Evolutionary conservation across 2,113 vertebrate genomes (phyloP).

Genomic region (Trochalopteron elliotii): DNA sequence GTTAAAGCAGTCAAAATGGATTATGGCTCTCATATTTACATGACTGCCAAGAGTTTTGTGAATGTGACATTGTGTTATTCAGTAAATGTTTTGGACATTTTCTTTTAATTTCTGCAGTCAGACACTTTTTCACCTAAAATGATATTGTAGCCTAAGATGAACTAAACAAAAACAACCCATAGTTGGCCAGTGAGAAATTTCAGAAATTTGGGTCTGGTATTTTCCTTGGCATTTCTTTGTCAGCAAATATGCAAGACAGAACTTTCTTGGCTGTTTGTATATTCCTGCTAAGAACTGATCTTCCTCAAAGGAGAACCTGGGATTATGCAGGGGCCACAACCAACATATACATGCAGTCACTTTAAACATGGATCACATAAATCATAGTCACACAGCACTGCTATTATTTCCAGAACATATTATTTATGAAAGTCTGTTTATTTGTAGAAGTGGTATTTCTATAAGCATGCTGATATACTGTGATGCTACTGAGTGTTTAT

Average conservation of each 20-base stretch:
- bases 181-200: neutral
- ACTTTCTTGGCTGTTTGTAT: neutral
- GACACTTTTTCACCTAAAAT: neutral
- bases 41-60: neutral
- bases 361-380: neutral
- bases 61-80: neutral
- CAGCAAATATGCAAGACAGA: neutral
- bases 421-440: neutral
- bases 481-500: neutral
- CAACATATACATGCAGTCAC: rapidly evolving
- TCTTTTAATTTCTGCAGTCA: neutral
- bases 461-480: neutral
- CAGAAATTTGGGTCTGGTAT: neutral
- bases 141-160: neutral
- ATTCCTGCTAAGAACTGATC: neutral
- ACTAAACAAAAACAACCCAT: neutral
- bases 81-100: neutral
- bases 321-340: neutral
- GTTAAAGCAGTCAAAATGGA: neutral
- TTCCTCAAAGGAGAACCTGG: neutral
- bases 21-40: neutral
- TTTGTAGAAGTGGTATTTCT: neutral
- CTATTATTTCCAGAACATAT: neutral
- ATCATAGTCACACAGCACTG: neutral
- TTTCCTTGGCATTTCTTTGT: neutral